Conservation (phyloP, 2,888 invertebrate species). For the Caenorhabditis virilis region DNA sequence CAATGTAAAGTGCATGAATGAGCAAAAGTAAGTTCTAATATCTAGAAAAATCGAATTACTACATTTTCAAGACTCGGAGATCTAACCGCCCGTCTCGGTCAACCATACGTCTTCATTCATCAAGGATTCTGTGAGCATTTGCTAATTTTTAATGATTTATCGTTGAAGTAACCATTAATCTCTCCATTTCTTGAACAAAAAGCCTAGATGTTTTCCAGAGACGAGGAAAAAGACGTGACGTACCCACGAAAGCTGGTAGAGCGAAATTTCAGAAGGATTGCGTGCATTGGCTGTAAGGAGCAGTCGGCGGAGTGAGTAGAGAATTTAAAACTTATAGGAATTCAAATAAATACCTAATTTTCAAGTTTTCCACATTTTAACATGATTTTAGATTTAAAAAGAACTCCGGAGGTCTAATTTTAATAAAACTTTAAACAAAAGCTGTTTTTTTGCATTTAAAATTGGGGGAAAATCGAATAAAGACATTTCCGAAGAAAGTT, state of each 20-base stretch:
- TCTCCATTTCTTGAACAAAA: not conserved
- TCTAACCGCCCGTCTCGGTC: conserved; percentile 75
- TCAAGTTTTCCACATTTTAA: too few species aligned
- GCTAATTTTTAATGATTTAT: conserved; percentile 80
- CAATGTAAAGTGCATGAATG: conserved; percentile 68
- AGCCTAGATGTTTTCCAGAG: conserved; percentile 7
- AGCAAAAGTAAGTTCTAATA: conserved; percentile 16
- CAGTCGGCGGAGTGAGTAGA: conserved; percentile 39
- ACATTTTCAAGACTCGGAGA: conserved; percentile 69
- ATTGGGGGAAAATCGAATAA: too few species aligned
- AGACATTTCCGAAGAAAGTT: too few species aligned
- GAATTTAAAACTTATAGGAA: too few species aligned
- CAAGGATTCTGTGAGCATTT: conserved; percentile 91
- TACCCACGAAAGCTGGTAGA: conserved; percentile 40
- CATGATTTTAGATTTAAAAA: too few species aligned
- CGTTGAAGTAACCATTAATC: conserved; percentile 53
- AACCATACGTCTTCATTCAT: conserved; percentile 84
- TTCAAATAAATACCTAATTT: too few species aligned
- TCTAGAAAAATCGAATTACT: not conserved
- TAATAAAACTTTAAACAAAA: too few species aligned
- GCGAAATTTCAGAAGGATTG: conserved; percentile 39
- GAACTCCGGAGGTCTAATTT: too few species aligned
- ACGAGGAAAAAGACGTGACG: conserved; percentile 10
- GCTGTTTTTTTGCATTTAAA: too few species aligned
- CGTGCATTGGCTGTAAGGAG: conserved; percentile 37